Conservation (phyloP, 2,888 invertebrate species). For the Cetonia aurata region DNA sequence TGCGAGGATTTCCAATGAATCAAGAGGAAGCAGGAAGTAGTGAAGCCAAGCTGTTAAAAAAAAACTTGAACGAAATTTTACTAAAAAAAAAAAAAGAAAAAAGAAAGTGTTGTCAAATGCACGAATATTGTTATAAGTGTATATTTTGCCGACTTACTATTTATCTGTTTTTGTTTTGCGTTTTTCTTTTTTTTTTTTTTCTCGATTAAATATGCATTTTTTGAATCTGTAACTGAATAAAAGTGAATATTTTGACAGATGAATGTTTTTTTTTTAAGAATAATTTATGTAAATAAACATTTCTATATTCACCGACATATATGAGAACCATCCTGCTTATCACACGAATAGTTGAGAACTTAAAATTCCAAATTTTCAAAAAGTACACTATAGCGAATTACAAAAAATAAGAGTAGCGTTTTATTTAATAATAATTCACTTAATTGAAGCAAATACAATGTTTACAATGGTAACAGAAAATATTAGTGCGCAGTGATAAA, state of each 20-base stretch:
- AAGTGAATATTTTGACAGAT: slow-evolving; percentile 30
- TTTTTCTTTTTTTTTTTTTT: slow-evolving; percentile 1
- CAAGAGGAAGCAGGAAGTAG: neutral
- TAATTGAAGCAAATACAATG: no score
- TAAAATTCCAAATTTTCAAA: no score
- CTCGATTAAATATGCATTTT: slow-evolving; percentile 4
- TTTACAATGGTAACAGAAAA: no score
- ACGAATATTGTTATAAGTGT: no score
- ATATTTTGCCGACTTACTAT: slow-evolving; percentile 12
- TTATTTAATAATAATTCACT: no score
- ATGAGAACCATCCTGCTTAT: no score
- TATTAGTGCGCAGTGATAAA: no score
- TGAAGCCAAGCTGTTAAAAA: neutral
- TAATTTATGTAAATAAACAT: no score
- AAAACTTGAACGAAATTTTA: neutral
- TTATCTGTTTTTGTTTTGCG: slow-evolving; percentile 30
- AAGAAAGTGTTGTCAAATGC: slow-evolving; percentile 11
- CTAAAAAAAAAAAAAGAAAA: neutral
- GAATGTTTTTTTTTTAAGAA: neutral
- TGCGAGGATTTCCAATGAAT: neutral
- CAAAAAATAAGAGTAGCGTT: no score
- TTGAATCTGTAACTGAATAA: slow-evolving; percentile 17
- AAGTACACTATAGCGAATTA: no score
- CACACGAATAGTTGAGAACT: no score
- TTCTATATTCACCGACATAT: no score